phyloP scores from a whole-genome alignment of 1,140 invertebrate genomes.

The Drosophila subobscura region DNA sequence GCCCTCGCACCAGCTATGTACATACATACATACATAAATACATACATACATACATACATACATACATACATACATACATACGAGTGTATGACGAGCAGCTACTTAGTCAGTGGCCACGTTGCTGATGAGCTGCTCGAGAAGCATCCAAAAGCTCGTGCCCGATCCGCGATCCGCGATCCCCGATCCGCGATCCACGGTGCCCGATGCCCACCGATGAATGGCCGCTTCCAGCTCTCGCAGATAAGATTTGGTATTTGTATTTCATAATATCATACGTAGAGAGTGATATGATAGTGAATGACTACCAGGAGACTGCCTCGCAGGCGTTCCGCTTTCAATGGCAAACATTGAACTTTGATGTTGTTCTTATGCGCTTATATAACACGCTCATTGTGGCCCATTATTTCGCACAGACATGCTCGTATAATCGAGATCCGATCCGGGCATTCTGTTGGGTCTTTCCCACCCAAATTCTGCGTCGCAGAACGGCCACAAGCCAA shows the following conservation, averaged over 20 bases:
- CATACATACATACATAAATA: too few relatives aligned
- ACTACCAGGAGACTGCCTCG: constrained; percentile 12
- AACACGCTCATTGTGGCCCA: constrained; percentile 41
- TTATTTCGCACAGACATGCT: constrained; percentile 2
- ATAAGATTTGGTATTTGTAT: constrained; percentile 45
- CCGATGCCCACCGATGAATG: too few relatives aligned
- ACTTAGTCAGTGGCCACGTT: constrained; percentile 36
- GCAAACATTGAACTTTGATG: constrained; percentile 50
- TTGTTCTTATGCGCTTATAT: constrained; percentile 34
- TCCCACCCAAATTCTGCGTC: constrained; percentile 26
- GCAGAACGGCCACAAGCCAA: constrained; percentile 24
- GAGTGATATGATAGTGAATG: constrained; percentile 43
- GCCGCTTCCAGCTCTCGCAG: constrained; percentile 1
- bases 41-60: too few relatives aligned
- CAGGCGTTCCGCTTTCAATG: constrained; percentile 18
- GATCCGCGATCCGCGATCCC: too few relatives aligned
- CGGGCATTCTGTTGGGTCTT: neutral
- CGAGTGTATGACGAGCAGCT: constrained; percentile 24
- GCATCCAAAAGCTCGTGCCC: constrained; percentile 28
- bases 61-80: too few relatives aligned
- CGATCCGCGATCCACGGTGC: too few relatives aligned
- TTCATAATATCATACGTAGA: constrained; percentile 39
- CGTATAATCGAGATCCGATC: neutral
- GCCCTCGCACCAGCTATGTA: too few relatives aligned
- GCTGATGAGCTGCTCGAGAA: constrained; percentile 22